Evolutionary conservation across 2,113 vertebrate species (phyloP).

Genomic region (Chaetura pelagica): DNA sequence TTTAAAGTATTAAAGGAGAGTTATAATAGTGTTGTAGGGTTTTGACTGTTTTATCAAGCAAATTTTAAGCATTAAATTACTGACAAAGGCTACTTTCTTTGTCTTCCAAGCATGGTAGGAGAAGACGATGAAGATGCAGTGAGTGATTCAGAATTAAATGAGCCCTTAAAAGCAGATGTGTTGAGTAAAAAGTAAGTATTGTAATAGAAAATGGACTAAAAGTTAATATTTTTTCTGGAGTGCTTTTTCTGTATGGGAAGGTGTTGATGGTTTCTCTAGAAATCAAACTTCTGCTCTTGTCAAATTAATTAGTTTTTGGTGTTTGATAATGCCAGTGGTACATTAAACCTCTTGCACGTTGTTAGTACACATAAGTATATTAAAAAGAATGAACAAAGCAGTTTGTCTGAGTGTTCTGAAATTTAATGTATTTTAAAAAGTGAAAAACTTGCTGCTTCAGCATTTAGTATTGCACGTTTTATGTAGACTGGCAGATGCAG

Average conservation of each 20-base stretch:
- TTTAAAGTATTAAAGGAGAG: not conserved
- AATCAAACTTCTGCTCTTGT: not conserved
- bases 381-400: not conserved
- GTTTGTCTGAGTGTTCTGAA: not conserved
- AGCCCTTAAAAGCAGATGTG: constrained; percentile 83
- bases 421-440: not conserved
- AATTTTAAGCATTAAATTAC: not conserved
- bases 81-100: constrained; percentile 37
- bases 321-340: not conserved
- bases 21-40: not conserved
- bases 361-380: not conserved
- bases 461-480: not conserved
- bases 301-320: not conserved
- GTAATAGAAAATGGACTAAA: not conserved
- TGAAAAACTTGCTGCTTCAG: not conserved
- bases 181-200: constrained; percentile 91
- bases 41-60: not conserved
- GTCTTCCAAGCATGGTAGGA: constrained; percentile 84
- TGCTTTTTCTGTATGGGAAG: not conserved
- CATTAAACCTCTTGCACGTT: not conserved
- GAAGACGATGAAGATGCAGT: constrained; percentile 91
- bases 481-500: constrained; percentile 85
- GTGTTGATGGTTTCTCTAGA: not conserved
- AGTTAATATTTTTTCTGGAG: not conserved
- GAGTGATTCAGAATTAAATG: constrained; percentile 88